These are phyloP conservation scores for Endomychus coccineus DNA, from an alignment of 2,888 invertebrate genomes.

Conservation along the genomic window DNA sequence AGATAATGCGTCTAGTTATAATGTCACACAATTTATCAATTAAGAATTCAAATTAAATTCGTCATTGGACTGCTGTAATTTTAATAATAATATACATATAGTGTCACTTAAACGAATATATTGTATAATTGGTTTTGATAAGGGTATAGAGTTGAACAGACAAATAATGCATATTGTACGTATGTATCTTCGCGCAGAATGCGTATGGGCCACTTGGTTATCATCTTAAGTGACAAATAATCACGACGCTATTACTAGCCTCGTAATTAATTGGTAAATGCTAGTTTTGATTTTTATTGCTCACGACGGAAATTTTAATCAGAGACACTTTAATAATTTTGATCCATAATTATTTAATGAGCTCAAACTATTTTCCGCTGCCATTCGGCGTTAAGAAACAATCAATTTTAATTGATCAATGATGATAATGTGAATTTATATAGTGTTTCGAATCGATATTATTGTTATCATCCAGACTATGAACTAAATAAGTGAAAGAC, in stretches of 20 bases:
- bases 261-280: conserved; percentile 43
- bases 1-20: too few species aligned
- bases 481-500: too few species aligned
- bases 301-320: conserved; percentile 36
- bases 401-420: too few species aligned
- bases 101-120: conserved; percentile 43
- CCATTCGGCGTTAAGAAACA: too few species aligned
- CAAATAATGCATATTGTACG: not conserved
- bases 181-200: conserved; percentile 8
- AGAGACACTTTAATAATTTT: conserved; percentile 19
- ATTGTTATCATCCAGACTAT: too few species aligned
- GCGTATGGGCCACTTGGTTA: conserved; percentile 32
- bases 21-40: conserved; percentile 44
- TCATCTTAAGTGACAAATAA: conserved; percentile 45
- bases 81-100: conserved; percentile 41
- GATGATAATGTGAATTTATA: too few species aligned
- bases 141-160: conserved; percentile 37
- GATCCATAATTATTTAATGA: conserved; percentile 17
- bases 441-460: too few species aligned
- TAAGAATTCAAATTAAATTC: conserved; percentile 41
- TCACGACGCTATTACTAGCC: conserved; percentile 39
- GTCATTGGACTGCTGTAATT: conserved; percentile 39
- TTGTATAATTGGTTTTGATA: conserved; percentile 46
- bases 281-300: conserved; percentile 40
- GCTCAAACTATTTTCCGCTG: too few species aligned